Evolutionary conservation across 2,797 vertebrate genomes (phyloP).

Genomic region (Crocodylus rhombifer): DNA sequence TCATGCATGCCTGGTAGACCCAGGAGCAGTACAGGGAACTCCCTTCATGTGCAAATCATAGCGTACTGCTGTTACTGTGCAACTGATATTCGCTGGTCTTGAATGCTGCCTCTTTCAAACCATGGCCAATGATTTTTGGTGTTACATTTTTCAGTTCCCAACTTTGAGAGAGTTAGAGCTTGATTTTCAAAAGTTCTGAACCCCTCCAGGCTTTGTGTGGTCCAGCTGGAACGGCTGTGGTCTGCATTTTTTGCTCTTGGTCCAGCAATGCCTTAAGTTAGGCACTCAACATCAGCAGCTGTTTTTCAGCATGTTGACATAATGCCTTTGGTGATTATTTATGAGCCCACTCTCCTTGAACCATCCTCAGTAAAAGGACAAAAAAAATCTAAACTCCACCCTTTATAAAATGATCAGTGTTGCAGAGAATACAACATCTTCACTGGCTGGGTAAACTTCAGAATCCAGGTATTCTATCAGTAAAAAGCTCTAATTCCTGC

Average conservation of each 20-base stretch:
- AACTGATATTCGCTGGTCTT: not conserved
- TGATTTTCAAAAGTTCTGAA: not conserved
- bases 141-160: not conserved
- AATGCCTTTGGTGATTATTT: not conserved
- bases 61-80: not conserved
- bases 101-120: conserved; percentile 12
- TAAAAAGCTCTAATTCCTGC: not conserved
- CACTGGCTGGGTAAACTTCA: not conserved
- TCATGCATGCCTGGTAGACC: not conserved
- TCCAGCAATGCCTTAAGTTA: not conserved
- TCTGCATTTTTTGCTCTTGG: not conserved
- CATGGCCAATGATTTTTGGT: not conserved
- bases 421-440: not conserved
- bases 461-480: not conserved
- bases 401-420: not conserved
- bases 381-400: not conserved
- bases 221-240: too few relatives aligned
- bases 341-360: not conserved
- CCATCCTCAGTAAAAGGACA: not conserved
- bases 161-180: not conserved
- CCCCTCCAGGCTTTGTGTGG: too few relatives aligned
- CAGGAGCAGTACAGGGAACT: not conserved
- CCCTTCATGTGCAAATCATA: not conserved
- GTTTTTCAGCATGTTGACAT: too few relatives aligned
- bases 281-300: not conserved